These are phyloP conservation scores for Alosa alosa DNA, from an alignment of 2,113 vertebrate species.

Conservation along the genomic window DNA sequence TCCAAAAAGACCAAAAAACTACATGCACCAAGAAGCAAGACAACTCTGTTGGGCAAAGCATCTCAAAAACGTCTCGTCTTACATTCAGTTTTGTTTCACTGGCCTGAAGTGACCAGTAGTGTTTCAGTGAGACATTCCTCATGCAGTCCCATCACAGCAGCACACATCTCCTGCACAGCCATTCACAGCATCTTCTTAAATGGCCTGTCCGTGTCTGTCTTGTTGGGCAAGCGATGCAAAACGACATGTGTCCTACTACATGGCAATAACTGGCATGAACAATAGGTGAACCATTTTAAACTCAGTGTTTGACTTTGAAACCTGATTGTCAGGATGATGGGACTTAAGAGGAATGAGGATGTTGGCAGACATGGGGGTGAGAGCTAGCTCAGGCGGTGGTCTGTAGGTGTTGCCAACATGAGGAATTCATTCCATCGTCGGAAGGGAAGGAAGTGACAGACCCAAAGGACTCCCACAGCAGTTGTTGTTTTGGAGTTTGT, in stretches of 20 bases:
- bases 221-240: background rate
- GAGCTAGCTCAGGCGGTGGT: constrained; percentile 7
- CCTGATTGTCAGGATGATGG: background rate
- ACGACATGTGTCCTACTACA: background rate
- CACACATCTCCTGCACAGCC: background rate
- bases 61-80: background rate
- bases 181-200: background rate
- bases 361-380: background rate
- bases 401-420: constrained; percentile 51
- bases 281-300: background rate
- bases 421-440: constrained; percentile 56
- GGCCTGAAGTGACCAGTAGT: background rate
- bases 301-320: background rate
- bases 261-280: background rate
- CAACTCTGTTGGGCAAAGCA: background rate
- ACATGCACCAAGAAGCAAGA: background rate
- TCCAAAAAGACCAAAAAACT: background rate
- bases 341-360: constrained; percentile 1
- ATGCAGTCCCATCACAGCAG: background rate
- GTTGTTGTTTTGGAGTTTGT: constrained; percentile 51
- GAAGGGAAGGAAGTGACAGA: constrained; percentile 54
- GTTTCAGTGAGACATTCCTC: constrained; percentile 5
- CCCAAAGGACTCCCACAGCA: constrained; percentile 51
- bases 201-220: background rate
- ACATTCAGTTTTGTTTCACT: background rate